phyloP scores from a whole-genome alignment of 1,140 invertebrate genomes.

The Rhyzopertha dominica region DNA sequence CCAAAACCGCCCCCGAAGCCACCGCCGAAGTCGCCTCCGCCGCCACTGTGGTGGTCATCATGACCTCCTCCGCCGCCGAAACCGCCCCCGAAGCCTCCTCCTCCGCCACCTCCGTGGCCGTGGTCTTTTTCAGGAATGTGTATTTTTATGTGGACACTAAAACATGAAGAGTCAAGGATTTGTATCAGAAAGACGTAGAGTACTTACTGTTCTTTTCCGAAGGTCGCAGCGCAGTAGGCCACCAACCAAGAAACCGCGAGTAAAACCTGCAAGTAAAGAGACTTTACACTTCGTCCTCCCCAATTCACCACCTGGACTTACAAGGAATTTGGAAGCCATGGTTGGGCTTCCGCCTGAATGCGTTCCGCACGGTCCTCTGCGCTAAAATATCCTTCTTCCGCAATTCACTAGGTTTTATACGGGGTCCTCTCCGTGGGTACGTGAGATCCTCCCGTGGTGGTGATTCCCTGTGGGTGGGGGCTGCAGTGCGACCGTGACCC shows the following conservation, averaged over 20 bases:
- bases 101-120: constrained; percentile 14
- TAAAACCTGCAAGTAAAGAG: constrained; percentile 31
- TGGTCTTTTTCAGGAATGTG: constrained; percentile 29
- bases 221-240: constrained; percentile 28
- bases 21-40: constrained; percentile 1
- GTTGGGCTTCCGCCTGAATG: no score
- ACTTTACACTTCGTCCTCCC: no score
- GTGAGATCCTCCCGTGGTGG: no score
- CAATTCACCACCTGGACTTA: no score
- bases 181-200: not conserved
- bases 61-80: constrained; percentile 12
- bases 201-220: constrained; percentile 43
- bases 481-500: no score
- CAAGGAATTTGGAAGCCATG: constrained; percentile 38
- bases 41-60: not conserved
- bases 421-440: no score
- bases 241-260: constrained; percentile 25
- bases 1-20: constrained; percentile 5
- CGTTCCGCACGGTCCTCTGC: no score
- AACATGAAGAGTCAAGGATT: constrained; percentile 15
- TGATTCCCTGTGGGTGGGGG: no score
- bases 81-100: constrained; percentile 6
- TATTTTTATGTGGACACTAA: constrained; percentile 40
- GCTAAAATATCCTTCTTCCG: no score
- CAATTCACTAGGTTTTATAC: no score